Conservation (phyloP, 1,140 invertebrate species). For the Heliconius congener region DNA sequence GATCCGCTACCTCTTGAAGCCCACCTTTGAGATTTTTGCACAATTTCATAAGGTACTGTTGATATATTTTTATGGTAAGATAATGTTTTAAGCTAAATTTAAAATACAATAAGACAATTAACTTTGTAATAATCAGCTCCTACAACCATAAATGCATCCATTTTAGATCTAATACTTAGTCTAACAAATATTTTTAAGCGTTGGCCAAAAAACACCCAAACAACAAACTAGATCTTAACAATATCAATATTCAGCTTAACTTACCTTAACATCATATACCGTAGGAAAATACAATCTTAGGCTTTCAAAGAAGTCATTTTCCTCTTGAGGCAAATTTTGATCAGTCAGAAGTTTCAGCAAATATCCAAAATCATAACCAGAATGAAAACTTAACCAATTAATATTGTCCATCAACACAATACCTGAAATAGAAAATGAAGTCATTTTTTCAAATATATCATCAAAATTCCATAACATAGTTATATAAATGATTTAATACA, state of each 20-base stretch:
- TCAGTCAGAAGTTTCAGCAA: slow-evolving; percentile 96
- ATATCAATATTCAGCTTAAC: background rate
- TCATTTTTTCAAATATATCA: too few relatives aligned
- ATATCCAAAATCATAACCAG: slow-evolving; percentile 99
- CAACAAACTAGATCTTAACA: too few relatives aligned
- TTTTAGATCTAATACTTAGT: too few relatives aligned
- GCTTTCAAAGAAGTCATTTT: slow-evolving; percentile 96
- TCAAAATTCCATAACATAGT: too few relatives aligned
- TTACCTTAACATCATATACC: slow-evolving; percentile 97
- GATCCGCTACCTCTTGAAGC: slow-evolving; percentile 96
- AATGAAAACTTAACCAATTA: slow-evolving; percentile 98
- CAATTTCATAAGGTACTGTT: slow-evolving; percentile 97
- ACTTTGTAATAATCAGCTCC: too few relatives aligned
- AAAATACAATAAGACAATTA: too few relatives aligned
- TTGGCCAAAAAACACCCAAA: too few relatives aligned
- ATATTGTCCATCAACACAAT: slow-evolving; percentile 97
- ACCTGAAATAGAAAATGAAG: slow-evolving; percentile 73
- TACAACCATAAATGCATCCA: too few relatives aligned
- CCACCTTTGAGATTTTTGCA: slow-evolving; percentile 99
- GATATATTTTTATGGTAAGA: slow-evolving; percentile 48
- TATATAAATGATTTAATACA: too few relatives aligned
- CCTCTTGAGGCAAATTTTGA: slow-evolving; percentile 94
- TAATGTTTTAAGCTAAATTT: slow-evolving; percentile 1
- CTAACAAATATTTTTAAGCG: too few relatives aligned
- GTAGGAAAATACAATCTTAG: slow-evolving; percentile 97